Evolutionary conservation across 2,113 vertebrate genomes (phyloP), one percentile per base, ranked within the genome.

Genomic region (cattle (Bos taurus)): DNA sequence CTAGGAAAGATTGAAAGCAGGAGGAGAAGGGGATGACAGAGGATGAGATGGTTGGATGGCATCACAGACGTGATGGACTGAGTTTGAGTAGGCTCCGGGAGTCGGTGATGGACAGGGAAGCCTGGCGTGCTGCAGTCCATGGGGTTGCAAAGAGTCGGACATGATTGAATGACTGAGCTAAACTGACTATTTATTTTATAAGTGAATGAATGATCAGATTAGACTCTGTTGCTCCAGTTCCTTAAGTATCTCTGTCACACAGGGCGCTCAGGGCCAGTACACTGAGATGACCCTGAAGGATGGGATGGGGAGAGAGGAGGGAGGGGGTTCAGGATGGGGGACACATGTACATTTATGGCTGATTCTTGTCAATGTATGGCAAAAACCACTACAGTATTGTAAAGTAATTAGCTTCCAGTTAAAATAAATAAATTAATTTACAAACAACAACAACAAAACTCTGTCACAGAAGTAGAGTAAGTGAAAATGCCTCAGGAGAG

Each of bases 231-330:
- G 15, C 5, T 25, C 19, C 43, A 7, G 7, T 52, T 86, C 26
- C 62, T 57, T 40, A 87, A 56, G 40, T 71, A 89, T 19, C 60
- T 92, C 43, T 92, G 12, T 46, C 30, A 21, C 52, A 40, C 19
- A 71, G 5, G 19, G 67, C 0, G 0, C 19, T 71, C 19, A 40
- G n/a, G n/a, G 67, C 67, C 0, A 1, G n/a, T 71, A 11, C 19
- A 71, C 19, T 23, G 67, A 71, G 67, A 40, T 0, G 2, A 71
- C 19, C 67, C 67, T 71, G 67, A 71, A 10, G n/a, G 67, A 71
- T 71, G n/a, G 19, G 67, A 71, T 71, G n/a, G n/a, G n/a, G 5
- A 40, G n/a, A 2, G 19, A 71, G 67, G 10, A 12, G n/a, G 10
- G n/a, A 71, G n/a, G 64, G 9, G 19, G 19, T 71, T 71, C 64